A percentile compares a stretch with the other conserved stretches of the same genome.
These are phyloP conservation scores for Mallotus villosus DNA, from an alignment of 2,797 vertebrate species.

Conservation along the genomic window DNA sequence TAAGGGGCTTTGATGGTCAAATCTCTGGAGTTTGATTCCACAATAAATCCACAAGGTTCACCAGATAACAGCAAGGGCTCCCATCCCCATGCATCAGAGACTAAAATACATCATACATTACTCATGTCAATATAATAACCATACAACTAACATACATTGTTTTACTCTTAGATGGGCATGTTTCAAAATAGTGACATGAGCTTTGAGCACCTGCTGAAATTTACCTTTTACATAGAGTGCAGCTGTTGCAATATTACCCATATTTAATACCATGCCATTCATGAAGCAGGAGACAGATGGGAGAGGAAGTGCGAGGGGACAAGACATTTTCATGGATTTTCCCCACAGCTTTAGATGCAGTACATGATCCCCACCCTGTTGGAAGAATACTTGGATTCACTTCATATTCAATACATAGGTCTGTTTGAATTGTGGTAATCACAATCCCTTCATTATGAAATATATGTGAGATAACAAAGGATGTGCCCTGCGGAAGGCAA, in stretches of 20 bases:
- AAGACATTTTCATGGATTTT: conserved; percentile 43
- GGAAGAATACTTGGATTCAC: neutral
- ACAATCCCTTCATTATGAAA: neutral
- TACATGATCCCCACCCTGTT: conserved; percentile 38
- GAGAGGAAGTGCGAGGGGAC: conserved; percentile 21
- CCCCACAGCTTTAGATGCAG: conserved; percentile 48
- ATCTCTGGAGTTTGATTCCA: conserved; percentile 27
- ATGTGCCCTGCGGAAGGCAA: too few relatives aligned
- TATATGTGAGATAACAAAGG: too few relatives aligned
- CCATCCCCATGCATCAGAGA: conserved; percentile 44
- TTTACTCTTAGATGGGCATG: too few relatives aligned
- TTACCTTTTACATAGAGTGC: conserved; percentile 40
- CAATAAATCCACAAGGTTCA: conserved; percentile 29
- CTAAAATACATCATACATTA: conserved; percentile 21
- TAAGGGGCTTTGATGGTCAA: conserved; percentile 33
- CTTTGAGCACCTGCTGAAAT: too few relatives aligned
- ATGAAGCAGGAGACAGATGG: conserved; percentile 38
- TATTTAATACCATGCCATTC: conserved; percentile 37
- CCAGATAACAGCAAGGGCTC: conserved; percentile 17
- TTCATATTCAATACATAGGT: neutral
- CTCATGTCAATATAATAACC: neutral
- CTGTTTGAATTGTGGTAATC: neutral
- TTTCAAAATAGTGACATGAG: too few relatives aligned
- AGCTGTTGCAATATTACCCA: conserved; percentile 17
- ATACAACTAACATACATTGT: neutral